phyloP scores from a whole-genome alignment of 2,113 vertebrate species.

The Martes martes region DNA sequence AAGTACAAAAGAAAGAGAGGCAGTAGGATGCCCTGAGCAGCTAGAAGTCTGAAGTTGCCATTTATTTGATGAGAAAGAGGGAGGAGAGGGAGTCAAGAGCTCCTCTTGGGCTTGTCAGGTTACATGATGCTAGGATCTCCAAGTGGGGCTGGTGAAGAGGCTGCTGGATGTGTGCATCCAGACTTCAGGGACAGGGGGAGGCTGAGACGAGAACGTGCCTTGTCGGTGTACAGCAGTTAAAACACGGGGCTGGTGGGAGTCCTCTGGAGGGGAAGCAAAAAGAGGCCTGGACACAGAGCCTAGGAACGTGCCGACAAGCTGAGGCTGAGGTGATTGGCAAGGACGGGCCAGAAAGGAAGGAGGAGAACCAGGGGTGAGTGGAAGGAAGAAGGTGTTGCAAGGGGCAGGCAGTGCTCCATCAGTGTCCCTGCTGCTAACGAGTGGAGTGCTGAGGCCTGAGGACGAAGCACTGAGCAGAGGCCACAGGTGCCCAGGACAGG shows the following conservation, averaged over 20 bases:
- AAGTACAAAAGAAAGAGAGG: neutral
- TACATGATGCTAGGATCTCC: neutral
- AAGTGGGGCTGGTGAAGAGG: neutral
- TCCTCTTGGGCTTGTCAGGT: neutral
- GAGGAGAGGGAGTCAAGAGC: neutral
- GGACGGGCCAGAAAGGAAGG: neutral
- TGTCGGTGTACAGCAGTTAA: accelerated
- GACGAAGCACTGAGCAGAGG: neutral
- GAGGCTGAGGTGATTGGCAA: neutral
- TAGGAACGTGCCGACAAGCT: neutral
- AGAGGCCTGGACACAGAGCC: neutral
- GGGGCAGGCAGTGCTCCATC: no score
- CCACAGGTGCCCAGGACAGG: neutral
- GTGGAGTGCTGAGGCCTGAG: neutral
- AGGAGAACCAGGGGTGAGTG: neutral
- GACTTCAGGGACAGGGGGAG: no score
- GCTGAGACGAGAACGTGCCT: accelerated
- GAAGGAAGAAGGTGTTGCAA: neutral
- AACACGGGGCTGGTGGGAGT: neutral
- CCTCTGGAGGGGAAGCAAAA: neutral
- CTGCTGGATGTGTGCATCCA: neutral
- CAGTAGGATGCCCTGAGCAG: neutral
- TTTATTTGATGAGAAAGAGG: neutral
- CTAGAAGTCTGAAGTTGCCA: neutral
- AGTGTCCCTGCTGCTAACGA: neutral